These are phyloP conservation scores for Acinonyx jubatus DNA, from an alignment of 2,113 vertebrate species.

Conservation along the genomic window DNA sequence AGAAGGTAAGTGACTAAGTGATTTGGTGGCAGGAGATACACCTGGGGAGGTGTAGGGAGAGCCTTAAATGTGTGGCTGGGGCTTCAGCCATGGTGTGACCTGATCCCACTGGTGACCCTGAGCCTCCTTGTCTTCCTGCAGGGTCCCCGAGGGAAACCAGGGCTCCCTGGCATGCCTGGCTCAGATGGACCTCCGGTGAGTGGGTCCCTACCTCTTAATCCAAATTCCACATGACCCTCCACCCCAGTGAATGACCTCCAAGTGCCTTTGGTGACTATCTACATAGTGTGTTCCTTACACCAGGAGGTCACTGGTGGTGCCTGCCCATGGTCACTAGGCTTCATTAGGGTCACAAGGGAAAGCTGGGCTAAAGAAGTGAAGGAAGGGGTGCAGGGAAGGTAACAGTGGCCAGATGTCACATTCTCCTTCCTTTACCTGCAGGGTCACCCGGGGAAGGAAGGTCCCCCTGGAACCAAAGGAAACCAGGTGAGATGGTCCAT, in stretches of 20 bases:
- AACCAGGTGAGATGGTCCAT: slow-evolving; percentile 86
- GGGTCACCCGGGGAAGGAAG: slow-evolving; percentile 96
- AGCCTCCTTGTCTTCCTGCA: slow-evolving; percentile 61
- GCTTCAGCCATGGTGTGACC: not conserved
- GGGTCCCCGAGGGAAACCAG: slow-evolving; percentile 94
- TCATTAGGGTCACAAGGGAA: not conserved
- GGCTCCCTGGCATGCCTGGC: slow-evolving; percentile 94
- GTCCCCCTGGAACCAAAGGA: slow-evolving; percentile 91
- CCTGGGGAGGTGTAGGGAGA: not conserved
- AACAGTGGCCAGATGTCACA: not conserved
- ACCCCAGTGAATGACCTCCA: not conserved
- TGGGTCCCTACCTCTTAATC: not conserved
- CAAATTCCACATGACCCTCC: not conserved
- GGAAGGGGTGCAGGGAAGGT: not conserved
- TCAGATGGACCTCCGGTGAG: slow-evolving; percentile 93
- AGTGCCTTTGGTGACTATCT: not conserved
- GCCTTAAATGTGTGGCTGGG: not conserved
- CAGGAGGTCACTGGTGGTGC: not conserved
- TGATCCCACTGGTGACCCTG: not conserved
- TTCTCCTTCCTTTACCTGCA: slow-evolving; percentile 22
- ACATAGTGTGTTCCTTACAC: not conserved
- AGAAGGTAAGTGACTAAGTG: slow-evolving; percentile 82
- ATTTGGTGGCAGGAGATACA: not conserved
- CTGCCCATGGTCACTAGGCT: not conserved
- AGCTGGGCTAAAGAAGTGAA: not conserved